Percentiles rank a stretch among this genome's conserved stretches.
These are phyloP conservation scores for Thamnophis elegans DNA, from an alignment of 2,797 vertebrate genomes.

Conservation along the genomic window DNA sequence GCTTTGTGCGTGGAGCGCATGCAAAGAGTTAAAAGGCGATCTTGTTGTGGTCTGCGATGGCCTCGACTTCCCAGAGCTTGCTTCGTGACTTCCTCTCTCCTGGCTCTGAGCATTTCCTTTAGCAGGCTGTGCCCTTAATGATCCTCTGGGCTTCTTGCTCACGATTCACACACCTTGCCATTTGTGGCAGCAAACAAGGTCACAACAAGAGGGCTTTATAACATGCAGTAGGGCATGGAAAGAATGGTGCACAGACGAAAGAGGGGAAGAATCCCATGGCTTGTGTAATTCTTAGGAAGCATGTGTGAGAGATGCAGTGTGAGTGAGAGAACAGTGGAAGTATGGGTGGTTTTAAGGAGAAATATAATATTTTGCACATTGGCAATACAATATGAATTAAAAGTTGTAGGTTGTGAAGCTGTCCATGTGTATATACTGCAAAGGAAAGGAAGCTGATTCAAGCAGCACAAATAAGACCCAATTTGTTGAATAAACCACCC, in stretches of 20 bases:
- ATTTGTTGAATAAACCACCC: background rate
- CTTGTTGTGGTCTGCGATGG: rapidly evolving
- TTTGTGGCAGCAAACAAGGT: rapidly evolving
- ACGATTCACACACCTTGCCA: rapidly evolving
- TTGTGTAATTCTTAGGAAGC: background rate
- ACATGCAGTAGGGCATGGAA: background rate
- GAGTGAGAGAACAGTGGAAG: background rate
- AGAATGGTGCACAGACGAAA: background rate
- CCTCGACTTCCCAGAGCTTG: background rate
- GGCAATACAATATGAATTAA: background rate
- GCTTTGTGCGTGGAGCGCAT: background rate
- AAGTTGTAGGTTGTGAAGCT: background rate
- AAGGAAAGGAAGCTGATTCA: background rate
- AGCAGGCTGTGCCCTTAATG: background rate
- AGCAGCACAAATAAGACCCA: background rate
- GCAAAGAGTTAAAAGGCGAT: background rate
- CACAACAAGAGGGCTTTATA: background rate
- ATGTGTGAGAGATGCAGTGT: background rate
- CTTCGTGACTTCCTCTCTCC: background rate
- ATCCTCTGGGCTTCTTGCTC: background rate
- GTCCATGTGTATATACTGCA: background rate
- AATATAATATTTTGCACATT: background rate
- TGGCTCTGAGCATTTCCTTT: background rate
- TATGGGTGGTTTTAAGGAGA: background rate
- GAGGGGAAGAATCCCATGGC: background rate